These are phyloP conservation scores for Acrobasis consociella DNA, from an alignment of 2,888 invertebrate genomes.

Conservation along the genomic window DNA sequence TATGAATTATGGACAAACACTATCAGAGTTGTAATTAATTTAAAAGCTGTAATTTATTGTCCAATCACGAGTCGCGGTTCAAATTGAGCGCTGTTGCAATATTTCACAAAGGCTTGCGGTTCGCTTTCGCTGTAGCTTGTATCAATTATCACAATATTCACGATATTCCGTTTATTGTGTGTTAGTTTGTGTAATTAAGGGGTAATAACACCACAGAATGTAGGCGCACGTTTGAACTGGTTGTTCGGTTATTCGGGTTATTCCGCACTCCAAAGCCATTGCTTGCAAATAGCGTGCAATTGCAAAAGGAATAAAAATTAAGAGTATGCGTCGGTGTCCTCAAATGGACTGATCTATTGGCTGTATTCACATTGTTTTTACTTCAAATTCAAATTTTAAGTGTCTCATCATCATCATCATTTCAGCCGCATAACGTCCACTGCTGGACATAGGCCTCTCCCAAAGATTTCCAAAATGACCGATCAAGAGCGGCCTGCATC, in stretches of 20 bases:
- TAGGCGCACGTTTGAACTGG: slow-evolving; percentile 8
- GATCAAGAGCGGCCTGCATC: too few species aligned
- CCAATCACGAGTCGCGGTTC: slow-evolving; percentile 20
- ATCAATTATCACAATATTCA: slow-evolving; percentile 18
- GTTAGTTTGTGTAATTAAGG: slow-evolving; percentile 20
- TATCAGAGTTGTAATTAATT: slow-evolving; percentile 16
- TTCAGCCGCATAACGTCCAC: too few species aligned
- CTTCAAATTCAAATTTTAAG: too few species aligned
- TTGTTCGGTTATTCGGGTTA: too few species aligned
- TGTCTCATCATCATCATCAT: too few species aligned
- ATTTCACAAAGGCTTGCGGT: slow-evolving; percentile 25
- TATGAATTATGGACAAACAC: slow-evolving; percentile 11
- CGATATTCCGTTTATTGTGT: slow-evolving; percentile 21
- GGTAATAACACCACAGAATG: slow-evolving; percentile 14
- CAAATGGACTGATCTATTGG: too few species aligned
- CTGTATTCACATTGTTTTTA: too few species aligned
- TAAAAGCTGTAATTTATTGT: slow-evolving; percentile 24
- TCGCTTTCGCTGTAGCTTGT: slow-evolving; percentile 17
- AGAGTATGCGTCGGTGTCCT: too few species aligned
- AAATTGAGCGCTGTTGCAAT: slow-evolving; percentile 18
- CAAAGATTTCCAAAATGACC: too few species aligned
- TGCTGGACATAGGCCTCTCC: too few species aligned
- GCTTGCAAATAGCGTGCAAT: too few species aligned
- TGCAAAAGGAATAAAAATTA: neutral
- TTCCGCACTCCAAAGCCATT: too few species aligned